Evolutionary conservation across 2,113 vertebrate genomes (phyloP), one percentile per base, ranked within the genome.

Genomic region (Salvelinus fontinalis): DNA sequence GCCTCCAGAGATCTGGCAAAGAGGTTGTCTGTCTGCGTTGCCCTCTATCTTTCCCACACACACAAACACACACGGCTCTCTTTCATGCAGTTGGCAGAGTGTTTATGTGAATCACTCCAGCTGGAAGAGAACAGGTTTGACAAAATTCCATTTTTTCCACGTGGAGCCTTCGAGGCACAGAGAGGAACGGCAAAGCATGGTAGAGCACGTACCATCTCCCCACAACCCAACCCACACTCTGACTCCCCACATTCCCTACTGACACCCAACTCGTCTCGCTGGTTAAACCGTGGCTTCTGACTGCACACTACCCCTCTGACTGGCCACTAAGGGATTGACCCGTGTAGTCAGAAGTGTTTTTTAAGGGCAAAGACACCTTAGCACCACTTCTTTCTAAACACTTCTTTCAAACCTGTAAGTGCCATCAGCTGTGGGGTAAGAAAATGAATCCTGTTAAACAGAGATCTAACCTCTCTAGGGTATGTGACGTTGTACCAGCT

Each of bases 1-100:
- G 93, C 93, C 93, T 86, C 79, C 0, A 91, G 93, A 92, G 90
- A 94, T 95, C 89, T 95, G 92, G 92, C 93, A 94, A 85, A 90
- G 82, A 85, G 88, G 73, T 20, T 77, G 85, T 86, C 86, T 89
- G 81, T 44, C 39, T 44, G 39, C 39, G 2, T 44, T 89, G 18
- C 64, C 16, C 59, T 62, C 67, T 49, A 68, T 64, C 67, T 64
- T 26, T 64, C 57, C 49, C 75, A 64, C 62, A 64, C 62, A 26
- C 62, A n/a, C 18, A 24, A 7, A 31, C 66, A 29, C 18, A 29
- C 16, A 29, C 16, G 16, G n/a, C 72, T 76, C 66, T 79, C 68
- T 85, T 79, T 65, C 31, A 62, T 49, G 59, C n/a, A 87, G 79
- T 83, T 89, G 88, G 81, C 73, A 49, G 84, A 74, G 84, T 87